Base-by-base conservation (phyloP, 2,113 vertebrate species). In the Leptocoma aspasia region DNA sequence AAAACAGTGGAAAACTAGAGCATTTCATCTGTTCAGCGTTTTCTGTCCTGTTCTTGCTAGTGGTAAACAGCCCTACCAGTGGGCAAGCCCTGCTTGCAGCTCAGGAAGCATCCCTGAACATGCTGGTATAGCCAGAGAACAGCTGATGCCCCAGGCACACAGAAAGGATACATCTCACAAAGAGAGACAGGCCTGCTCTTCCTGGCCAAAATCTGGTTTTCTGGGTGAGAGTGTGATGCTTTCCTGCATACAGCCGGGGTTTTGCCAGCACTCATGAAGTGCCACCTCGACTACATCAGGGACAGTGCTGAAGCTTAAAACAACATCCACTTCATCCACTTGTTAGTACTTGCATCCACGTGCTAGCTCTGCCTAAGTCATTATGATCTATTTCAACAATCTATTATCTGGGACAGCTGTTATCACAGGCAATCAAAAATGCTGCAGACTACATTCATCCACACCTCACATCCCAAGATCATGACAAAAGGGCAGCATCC, bases 1-100 rank as follows among this genome's bases (percentile, higher is more conserved):
- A 93, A 82, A 89, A 79, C 85, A 94, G 61, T 30, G 82, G 91
- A 91, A 94, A 89, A 85, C 69, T 57, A 27, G 72, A 87, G 19
- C 39, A 17, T 53, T 84, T 76, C 13, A 23, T 22, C n/a, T 70
- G 9, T 20, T 91, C 78, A 92, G 84, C 76, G 76, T 79, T 94
- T 92, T 95, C 70, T 85, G 71, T 80, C 44, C 64, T 69, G 39
- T 50, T 85, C 35, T 57, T 64, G 39, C 50, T 44, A 17, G 54
- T 4, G 13, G 31, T 35, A 61, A 77, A 77, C 80, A 50, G n/a
- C 13, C 14, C 56, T 41, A 3, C 1, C 20, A 53, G 60, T 1
- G 18, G 54, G 50, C 47, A 86, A 92, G 39, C 17, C 68, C 35
- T 1, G 6, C 42, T 18, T 70, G 33, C 54, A 27, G 45, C 68